Conservation (phyloP, 2,888 invertebrate genomes). For the Hermodice carunculata region DNA sequence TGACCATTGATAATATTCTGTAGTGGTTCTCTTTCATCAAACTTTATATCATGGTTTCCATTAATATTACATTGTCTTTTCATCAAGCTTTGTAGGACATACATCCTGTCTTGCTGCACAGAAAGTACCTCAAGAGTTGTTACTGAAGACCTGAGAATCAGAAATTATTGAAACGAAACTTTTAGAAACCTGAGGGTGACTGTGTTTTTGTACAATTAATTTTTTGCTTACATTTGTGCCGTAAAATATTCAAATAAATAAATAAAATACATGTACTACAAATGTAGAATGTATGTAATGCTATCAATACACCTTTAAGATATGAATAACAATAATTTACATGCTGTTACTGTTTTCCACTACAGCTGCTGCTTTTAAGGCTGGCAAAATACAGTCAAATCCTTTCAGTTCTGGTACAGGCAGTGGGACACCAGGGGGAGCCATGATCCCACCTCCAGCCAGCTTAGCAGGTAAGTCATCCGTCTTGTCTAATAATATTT, state of each 20-base stretch:
- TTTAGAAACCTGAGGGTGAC: no score
- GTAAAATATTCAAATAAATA: background rate
- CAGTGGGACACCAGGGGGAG: conserved; percentile 34
- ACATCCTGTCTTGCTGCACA: no score
- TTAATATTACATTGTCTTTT: no score
- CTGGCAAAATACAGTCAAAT: conserved; percentile 94
- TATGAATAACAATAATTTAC: background rate
- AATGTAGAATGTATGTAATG: background rate
- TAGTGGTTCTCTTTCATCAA: no score
- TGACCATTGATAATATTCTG: no score
- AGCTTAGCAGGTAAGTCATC: conserved; percentile 7
- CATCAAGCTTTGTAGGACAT: no score
- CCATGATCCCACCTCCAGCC: conserved; percentile 62
- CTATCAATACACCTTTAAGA: no score
- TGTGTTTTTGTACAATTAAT: no score
- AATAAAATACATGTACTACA: background rate
- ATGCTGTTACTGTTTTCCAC: background rate
- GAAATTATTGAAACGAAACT: no score
- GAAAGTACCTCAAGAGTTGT: no score
- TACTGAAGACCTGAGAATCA: no score
- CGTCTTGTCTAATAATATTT: background rate
- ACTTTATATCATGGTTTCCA: no score
- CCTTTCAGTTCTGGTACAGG: conserved; percentile 75
- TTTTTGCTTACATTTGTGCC: conserved; percentile 25
- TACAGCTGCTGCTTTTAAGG: conserved; percentile 93